Conservation (phyloP, 92 coral and sea anemone genomes). For the Phenganax subtilis region DNA sequence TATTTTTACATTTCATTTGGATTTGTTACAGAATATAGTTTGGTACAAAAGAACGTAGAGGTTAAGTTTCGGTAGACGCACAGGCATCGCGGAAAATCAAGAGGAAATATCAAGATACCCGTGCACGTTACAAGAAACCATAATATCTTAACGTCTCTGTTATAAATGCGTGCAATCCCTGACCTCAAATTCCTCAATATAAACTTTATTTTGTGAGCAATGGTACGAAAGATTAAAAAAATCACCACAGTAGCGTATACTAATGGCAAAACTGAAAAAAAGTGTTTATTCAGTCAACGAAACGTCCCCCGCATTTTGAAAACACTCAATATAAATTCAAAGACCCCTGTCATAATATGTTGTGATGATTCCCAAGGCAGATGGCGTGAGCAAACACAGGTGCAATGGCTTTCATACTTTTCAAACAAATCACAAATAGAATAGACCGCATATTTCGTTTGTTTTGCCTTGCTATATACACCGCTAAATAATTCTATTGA, state of each 20-base stretch:
- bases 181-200: too few species aligned
- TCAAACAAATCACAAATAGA: not conserved
- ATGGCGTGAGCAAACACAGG: slow-evolving; percentile 14
- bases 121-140: too few species aligned
- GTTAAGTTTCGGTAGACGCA: too few species aligned
- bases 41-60: too few species aligned
- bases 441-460: slow-evolving; percentile 27
- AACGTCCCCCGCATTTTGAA: not conserved
- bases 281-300: slow-evolving; percentile 9
- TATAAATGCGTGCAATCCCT: too few species aligned
- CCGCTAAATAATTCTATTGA: slow-evolving; percentile 39
- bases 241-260: not conserved
- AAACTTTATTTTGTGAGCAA: not conserved
- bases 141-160: too few species aligned
- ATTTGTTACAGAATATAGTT: too few species aligned
- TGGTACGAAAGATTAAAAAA: not conserved
- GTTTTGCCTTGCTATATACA: slow-evolving; percentile 17
- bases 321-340: slow-evolving; percentile 1
- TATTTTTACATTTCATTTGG: too few species aligned
- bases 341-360: slow-evolving; percentile 3
- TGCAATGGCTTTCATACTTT: slow-evolving; percentile 8
- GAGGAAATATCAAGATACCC: too few species aligned
- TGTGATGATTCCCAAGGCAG: not conserved
- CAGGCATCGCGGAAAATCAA: too few species aligned
- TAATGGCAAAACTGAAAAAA: not conserved